Base-by-base conservation (phyloP, 1,140 invertebrate genomes). In the Potamilus streckersoni region DNA sequence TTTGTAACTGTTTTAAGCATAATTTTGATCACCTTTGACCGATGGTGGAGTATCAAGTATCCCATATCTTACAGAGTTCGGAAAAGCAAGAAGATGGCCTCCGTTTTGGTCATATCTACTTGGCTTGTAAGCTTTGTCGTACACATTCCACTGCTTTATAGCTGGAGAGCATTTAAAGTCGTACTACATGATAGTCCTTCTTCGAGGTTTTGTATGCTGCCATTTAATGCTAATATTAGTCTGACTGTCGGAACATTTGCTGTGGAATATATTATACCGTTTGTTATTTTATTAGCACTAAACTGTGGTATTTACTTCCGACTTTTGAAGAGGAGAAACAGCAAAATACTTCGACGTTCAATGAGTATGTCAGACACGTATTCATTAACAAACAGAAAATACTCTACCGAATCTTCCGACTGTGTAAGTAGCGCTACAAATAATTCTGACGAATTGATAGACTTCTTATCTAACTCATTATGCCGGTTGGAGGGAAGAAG, bases 31-130 rank as follows among this genome's bases (percentile, higher is more conserved):
- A 84, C 81, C 62, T 71, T 82, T 11, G 86, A 87, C 69, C 70
- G 86, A 23, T 87, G 86, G 86, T 86, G 86, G 86, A 85, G 83
- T 11, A 83, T 87, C 58, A 83, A 84, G 74, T 85, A 84, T 73
- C 86, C 86, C 16, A 82, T 87, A 74, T 86, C 84, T 15, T 87
- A 87, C 80, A 69, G 86, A 68, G 79, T 84, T 8, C 79, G 79
- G n/a, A 78, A 83, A 62, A 84, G 85, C 23, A 80, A 82, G 55
- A 78, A 74, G 69, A 78, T 82, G 62, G 81, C 85, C 6, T 62
- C 81, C 16, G 69, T 80, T 31, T 71, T 84, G 16, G 83, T 84
- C n/a, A 69, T 69, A 3, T 65, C 73, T 57, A 73, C 81, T 38
- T 87, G 84, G 85, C 19, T 83, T 8, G 31, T 80, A n/a, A 84